phyloP scores from a whole-genome alignment of 2,888 invertebrate genomes.

The Keiferia lycopersicella region DNA sequence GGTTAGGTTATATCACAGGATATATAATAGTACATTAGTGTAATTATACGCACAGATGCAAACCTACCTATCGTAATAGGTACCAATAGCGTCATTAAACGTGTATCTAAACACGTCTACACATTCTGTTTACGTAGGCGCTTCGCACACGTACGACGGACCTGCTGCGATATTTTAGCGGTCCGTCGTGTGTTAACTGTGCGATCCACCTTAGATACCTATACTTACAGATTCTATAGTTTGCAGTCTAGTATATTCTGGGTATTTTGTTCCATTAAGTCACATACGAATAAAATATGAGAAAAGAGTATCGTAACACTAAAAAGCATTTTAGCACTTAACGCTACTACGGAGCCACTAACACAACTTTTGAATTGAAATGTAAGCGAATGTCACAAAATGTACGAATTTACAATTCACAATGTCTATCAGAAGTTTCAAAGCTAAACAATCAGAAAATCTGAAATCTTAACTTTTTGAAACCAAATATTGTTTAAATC shows the following conservation, averaged over 20 bases:
- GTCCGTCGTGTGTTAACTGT: too few species aligned
- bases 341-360: not conserved
- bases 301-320: conserved; percentile 1
- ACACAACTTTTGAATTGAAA: not conserved
- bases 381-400: not conserved
- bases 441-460: not conserved
- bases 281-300: not conserved
- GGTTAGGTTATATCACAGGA: too few species aligned
- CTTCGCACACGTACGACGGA: too few species aligned
- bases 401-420: not conserved
- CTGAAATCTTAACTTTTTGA: not conserved
- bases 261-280: not conserved
- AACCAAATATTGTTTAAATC: not conserved
- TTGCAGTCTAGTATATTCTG: not conserved
- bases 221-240: too few species aligned
- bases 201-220: too few species aligned
- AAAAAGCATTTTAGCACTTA: conserved; percentile 3
- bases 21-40: too few species aligned
- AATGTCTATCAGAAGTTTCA: not conserved
- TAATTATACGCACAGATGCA: too few species aligned
- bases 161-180: too few species aligned
- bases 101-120: too few species aligned
- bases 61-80: too few species aligned
- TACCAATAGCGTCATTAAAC: too few species aligned
- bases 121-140: too few species aligned